Percentiles rank a stretch among this genome's conserved stretches.
These are phyloP conservation scores for Pogona vitticeps DNA, from an alignment of 2,113 vertebrate species.

Conservation along the genomic window DNA sequence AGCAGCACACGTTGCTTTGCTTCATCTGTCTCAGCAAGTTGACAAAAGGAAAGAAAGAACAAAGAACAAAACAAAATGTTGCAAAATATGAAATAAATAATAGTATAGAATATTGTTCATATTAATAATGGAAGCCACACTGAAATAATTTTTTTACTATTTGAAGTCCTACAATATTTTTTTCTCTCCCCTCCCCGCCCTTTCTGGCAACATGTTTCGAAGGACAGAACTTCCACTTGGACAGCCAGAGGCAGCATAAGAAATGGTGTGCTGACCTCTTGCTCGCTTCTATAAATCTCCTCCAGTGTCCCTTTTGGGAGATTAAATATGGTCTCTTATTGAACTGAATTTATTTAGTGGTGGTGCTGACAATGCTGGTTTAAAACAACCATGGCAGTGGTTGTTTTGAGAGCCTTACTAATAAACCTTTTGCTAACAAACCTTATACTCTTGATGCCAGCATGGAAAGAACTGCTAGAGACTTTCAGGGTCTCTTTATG, in stretches of 20 bases:
- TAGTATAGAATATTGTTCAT: too few relatives aligned
- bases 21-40: too few relatives aligned
- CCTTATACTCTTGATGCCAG: neutral
- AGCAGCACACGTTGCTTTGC: too few relatives aligned
- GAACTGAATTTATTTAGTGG: neutral
- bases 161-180: too few relatives aligned
- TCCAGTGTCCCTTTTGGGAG: neutral
- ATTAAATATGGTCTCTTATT: neutral
- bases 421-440: constrained; percentile 7
- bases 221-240: neutral
- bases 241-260: too few relatives aligned
- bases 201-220: neutral
- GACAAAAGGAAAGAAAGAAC: too few relatives aligned
- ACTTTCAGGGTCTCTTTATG: neutral
- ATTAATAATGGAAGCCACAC: too few relatives aligned
- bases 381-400: neutral
- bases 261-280: neutral
- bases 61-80: too few relatives aligned
- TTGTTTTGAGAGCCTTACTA: neutral
- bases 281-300: neutral
- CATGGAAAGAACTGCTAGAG: neutral
- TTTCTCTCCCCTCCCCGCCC: too few relatives aligned
- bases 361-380: neutral
- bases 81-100: too few relatives aligned
- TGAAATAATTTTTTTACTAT: too few relatives aligned